phyloP scores from a whole-genome alignment of 2,113 vertebrate species.

The Eclectus roratus region DNA sequence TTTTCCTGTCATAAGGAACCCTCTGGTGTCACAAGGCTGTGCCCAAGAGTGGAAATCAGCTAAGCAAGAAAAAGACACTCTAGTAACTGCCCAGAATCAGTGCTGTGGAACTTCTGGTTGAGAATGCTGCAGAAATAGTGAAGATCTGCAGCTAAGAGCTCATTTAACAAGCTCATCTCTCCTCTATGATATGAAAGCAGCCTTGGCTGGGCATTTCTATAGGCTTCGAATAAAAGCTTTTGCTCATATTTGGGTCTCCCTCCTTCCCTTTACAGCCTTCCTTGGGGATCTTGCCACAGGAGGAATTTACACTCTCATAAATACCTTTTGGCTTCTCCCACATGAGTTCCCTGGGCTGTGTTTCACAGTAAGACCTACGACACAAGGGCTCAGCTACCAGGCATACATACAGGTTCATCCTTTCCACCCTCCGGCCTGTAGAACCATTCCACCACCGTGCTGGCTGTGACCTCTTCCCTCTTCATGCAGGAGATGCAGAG shows the following conservation, averaged over 20 bases:
- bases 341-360: not conserved
- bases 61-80: not conserved
- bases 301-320: not conserved
- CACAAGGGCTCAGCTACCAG: not conserved
- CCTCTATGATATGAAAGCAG: not conserved
- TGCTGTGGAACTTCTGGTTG: not conserved
- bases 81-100: not conserved
- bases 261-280: not conserved
- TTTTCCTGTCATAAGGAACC: not conserved
- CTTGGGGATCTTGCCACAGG: not conserved
- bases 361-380: not conserved
- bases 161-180: not conserved
- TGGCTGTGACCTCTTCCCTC: constrained; percentile 88
- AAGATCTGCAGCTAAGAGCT: not conserved
- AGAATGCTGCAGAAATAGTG: not conserved
- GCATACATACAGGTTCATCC: constrained; percentile 78
- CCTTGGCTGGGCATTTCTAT: not conserved
- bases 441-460: constrained; percentile 88
- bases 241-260: not conserved
- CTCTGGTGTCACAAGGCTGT: not conserved
- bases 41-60: not conserved
- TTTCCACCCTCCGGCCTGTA: constrained; percentile 72
- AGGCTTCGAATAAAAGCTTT: not conserved
- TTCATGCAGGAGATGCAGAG: constrained; percentile 94
- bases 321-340: not conserved